Base-by-base conservation (phyloP, 2,797 vertebrate species). In the Carcharodon carcharias region DNA sequence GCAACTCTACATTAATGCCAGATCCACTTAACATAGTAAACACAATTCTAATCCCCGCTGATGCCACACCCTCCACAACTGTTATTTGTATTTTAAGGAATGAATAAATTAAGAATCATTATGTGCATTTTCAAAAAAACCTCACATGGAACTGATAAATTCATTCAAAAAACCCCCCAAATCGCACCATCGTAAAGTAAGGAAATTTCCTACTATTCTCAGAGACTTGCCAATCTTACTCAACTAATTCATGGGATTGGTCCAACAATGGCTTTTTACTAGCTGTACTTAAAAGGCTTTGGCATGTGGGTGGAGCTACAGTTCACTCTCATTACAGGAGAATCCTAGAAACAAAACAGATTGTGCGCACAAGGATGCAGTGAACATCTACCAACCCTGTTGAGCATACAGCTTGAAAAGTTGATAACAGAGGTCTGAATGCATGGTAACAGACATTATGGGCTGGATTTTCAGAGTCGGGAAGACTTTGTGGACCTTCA, bases 311-410 rank as follows among this genome's bases (percentile, higher is more conserved):
- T 89, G 54, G 88, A 61, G 56, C 88, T 91, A 6, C 14, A 91
- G 88, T 61, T 91, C 88, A 91, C 28, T 91, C 31, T 91, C 31
- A 61, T 91, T 91, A 91, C 88, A 18, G 56, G 88, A 91, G 14
- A 61, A 85, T 9, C 45, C 21, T 7, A 6, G 45, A 45, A 85
- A 85, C 82, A 85, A 85, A n/a, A 1, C 88, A 61, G 88, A 35
- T n/a, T 7, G 56, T 35, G 12, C n/a, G 88, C 9, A 35, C 35
- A 58, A 31, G 21, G 45, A 87, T 26, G 82, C 71, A 85, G 80
- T 85, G 16, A 82, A 82, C 40, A 40, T 85, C 80, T 2, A 58
- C 56, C 88, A 35, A 58, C 50, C 54, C 50, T 28, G 54, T 58
- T 58, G 11, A 91, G 14, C 4, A 1, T 31, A 56, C 28, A 89